phyloP scores from a whole-genome alignment of 2,113 vertebrate genomes.

The Actenoides lindsayi region DNA sequence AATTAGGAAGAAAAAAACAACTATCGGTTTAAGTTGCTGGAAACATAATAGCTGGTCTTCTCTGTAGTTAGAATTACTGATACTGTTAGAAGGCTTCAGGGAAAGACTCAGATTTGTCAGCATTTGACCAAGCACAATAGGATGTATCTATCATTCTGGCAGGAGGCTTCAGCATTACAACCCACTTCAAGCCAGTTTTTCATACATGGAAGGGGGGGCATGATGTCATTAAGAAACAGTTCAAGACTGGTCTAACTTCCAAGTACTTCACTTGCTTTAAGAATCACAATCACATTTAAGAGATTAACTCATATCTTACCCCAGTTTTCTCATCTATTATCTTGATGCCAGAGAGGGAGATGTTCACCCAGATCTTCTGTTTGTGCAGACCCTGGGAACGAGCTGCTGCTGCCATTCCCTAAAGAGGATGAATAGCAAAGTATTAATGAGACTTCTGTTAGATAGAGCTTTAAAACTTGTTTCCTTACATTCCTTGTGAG shows the following conservation, averaged over 20 bases:
- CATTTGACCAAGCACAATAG: not conserved
- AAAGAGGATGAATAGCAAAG: not conserved
- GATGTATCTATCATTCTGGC: not conserved
- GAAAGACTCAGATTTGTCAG: not conserved
- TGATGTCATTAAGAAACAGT: not conserved
- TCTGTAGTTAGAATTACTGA: not conserved
- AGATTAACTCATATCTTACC: constrained; percentile 76
- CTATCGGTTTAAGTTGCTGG: not conserved
- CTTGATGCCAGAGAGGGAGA: constrained; percentile 93
- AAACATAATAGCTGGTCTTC: not conserved
- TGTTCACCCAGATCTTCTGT: constrained; percentile 93
- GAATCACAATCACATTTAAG: not conserved
- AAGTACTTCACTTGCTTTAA: not conserved
- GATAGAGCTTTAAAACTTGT: not conserved
- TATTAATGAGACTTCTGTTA: not conserved
- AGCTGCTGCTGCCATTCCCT: constrained; percentile 94
- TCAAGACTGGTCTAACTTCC: not conserved
- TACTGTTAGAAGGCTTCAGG: not conserved
- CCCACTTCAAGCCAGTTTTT: not conserved
- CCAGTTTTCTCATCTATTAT: constrained; percentile 95
- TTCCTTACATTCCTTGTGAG: not conserved
- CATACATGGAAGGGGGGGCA: fast-evolving
- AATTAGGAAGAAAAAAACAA: not conserved
- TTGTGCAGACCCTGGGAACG: constrained; percentile 98
- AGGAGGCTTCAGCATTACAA: not conserved